Base-by-base conservation (phyloP, 1,140 invertebrate species). In the Dendroctonus ponderosae region DNA sequence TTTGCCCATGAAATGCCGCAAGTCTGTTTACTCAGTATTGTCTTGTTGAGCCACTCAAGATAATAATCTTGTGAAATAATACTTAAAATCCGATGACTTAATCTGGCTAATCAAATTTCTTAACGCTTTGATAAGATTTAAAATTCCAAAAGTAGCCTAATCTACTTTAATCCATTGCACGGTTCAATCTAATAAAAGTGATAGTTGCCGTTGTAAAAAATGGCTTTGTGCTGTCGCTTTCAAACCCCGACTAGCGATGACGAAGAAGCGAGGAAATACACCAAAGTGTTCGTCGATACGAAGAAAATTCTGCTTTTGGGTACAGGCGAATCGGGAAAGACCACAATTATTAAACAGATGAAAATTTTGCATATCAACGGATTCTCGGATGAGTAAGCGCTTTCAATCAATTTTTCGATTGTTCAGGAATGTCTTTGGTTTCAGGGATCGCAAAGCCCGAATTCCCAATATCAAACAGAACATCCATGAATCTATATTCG, bases 261-360 rank as follows among this genome's bases (percentile, higher is more conserved):
- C 53, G 60, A 68, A 9, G 59, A 62, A 8, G 62, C 53, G 3
- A 62, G 62, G 42, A 66, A 71, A 66, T 66, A 71, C 14, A 72
- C 71, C 7, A 70, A 67, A 67, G 62, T 66, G 7, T 74, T 74
- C 53, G 51, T 59, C 7, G 60, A 69, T 37, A 68, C 70, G 0
- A 66, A 68, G 26, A 89, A 89, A 78, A 79, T 90, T 38, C 76
- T 90, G 39, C 77, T 90, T 0, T 74, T 90, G 5, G 88, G 88
- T 48, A 84, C 87, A 0, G 87, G 86, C 0, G 87, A 88, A 70
- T 85, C 86, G 15, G 87, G 87, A 8, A 92, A 92, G 76, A 90
- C 89, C 0, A 92, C 90, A 0, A 91, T 92, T 46, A 85, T 92
- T 11, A 91, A 92, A 74, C 91, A 92, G 78, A 92, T 92, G 90